Evolutionary conservation across 2,797 vertebrate genomes (phyloP).

Genomic region (Phrynocephalus vlangalii): DNA sequence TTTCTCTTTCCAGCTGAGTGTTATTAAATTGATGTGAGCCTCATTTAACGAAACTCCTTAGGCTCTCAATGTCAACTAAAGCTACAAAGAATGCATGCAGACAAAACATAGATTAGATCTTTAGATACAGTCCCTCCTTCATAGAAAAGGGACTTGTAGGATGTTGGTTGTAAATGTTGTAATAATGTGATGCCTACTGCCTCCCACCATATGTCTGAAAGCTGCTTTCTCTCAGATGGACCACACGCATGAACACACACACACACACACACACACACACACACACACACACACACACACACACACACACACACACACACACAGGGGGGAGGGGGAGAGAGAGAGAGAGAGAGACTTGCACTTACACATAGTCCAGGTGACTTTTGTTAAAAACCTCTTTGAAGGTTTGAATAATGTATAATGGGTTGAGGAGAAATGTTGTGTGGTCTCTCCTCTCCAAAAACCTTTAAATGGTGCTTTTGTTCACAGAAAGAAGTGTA

Average conservation of each 20-base stretch:
- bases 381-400: slow-evolving; percentile 63
- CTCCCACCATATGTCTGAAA: slow-evolving; percentile 64
- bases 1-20: not conserved
- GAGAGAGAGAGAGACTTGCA: too few species aligned
- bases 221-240: slow-evolving; percentile 54
- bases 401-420: slow-evolving; percentile 67
- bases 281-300: slow-evolving; percentile 38
- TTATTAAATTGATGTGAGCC: not conserved
- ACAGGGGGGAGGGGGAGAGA: too few species aligned
- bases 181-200: slow-evolving; percentile 65
- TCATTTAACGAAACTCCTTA: slow-evolving; percentile 1
- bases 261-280: slow-evolving; percentile 56
- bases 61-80: slow-evolving; percentile 6
- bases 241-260: not conserved
- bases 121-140: slow-evolving; percentile 57
- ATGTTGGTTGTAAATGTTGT: slow-evolving; percentile 66
- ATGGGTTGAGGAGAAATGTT: slow-evolving; percentile 59
- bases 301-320: slow-evolving; percentile 42
- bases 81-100: slow-evolving; percentile 29
- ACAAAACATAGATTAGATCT: slow-evolving; percentile 70
- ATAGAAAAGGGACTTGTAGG: slow-evolving; percentile 54
- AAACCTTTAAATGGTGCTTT: slow-evolving; percentile 50
- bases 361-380: slow-evolving; percentile 65
- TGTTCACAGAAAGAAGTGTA: slow-evolving; percentile 41
- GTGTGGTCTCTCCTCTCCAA: slow-evolving; percentile 45